Evolutionary conservation across 2,797 vertebrate genomes (phyloP), one percentile per base, ranked within the genome.

Genomic region (Garrulus glandarius): DNA sequence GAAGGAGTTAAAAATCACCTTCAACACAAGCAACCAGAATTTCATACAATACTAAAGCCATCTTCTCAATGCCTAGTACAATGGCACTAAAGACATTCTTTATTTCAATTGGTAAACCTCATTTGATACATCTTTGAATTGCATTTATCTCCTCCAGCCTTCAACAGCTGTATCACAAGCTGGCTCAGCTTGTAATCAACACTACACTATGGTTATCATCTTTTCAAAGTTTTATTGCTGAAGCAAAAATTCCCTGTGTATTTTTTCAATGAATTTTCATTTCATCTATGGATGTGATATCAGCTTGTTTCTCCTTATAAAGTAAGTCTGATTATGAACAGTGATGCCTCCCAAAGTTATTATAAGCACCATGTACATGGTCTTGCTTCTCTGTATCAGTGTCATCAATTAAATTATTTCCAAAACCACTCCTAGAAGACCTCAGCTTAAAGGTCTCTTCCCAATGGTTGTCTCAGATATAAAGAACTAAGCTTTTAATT

Each of bases 91-190:
- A 94, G 67, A 56, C 15, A 37, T 76, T 53, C 53, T 39, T 77
- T 87, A 69, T 61, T 92, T 65, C 81, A 61, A 20, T 1, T 60
- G 30, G 61, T 10, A 91, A 84, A 46, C 15, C 43, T 87, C 46
- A 26, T 89, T 39, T 76, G 55, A 72, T 39, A 6, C 2, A 13
- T 55, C 39, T 91, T 36, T 53, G 65, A 64, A 84, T 32, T 63
- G 63, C 70, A 69, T 87, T 88, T 84, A 49, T 64, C 23, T 84
- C 52, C 64, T 93, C 61, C 69, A 85, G 43, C 47, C n/a, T 84
- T 72, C 59, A 79, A 82, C 84, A 94, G 92, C 77, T 94, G 74
- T 53, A 91, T 36, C 77, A 79, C 39, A 46, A 92, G 59, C 67
- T 87, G 39, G 34, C 63, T 93, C 75, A 87, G 89, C 67, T 16